Evolutionary conservation across 1,140 invertebrate genomes (phyloP).

Genomic region (Anoplophora glabripennis): DNA sequence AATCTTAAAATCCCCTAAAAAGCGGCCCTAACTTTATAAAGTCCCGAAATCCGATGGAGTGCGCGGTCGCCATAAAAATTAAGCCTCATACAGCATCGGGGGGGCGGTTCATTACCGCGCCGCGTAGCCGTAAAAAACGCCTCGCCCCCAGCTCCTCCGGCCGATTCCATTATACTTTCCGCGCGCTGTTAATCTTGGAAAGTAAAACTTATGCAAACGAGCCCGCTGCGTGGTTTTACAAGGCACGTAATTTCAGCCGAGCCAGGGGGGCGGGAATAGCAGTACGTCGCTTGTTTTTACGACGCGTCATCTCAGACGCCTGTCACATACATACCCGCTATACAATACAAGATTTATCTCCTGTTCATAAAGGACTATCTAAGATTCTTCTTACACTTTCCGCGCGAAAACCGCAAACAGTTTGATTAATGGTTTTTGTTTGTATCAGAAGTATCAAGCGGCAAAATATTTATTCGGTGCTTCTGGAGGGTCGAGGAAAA

Average conservation of each 20-base stretch:
- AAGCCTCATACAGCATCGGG: constrained; percentile 39
- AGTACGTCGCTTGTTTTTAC: constrained; percentile 29
- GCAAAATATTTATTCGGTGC: no score
- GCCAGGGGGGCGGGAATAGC: constrained; percentile 14
- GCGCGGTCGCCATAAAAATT: constrained; percentile 43
- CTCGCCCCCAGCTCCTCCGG: constrained; percentile 11
- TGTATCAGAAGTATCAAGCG: no score
- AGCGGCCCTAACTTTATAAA: constrained; percentile 41
- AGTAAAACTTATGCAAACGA: constrained; percentile 49
- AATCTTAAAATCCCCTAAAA: constrained; percentile 47
- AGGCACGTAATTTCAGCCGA: constrained; percentile 41
- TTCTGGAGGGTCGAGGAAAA: no score
- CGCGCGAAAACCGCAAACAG: not conserved
- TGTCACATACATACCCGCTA: constrained; percentile 26
- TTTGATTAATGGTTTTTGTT: constrained; percentile 10
- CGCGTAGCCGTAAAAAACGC: constrained; percentile 42
- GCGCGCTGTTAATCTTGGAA: constrained; percentile 44
- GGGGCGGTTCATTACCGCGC: constrained; percentile 38
- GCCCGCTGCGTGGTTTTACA: constrained; percentile 45
- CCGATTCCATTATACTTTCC: constrained; percentile 44
- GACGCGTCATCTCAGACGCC: constrained; percentile 19
- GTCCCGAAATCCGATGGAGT: constrained; percentile 33
- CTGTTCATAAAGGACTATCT: constrained; percentile 17
- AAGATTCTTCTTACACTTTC: constrained; percentile 7
- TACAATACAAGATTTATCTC: constrained; percentile 36